A percentile compares a stretch with the other conserved stretches of the same genome.
These are phyloP conservation scores for Osedax frankpressi DNA, from an alignment of 2,888 invertebrate species.

Conservation along the genomic window DNA sequence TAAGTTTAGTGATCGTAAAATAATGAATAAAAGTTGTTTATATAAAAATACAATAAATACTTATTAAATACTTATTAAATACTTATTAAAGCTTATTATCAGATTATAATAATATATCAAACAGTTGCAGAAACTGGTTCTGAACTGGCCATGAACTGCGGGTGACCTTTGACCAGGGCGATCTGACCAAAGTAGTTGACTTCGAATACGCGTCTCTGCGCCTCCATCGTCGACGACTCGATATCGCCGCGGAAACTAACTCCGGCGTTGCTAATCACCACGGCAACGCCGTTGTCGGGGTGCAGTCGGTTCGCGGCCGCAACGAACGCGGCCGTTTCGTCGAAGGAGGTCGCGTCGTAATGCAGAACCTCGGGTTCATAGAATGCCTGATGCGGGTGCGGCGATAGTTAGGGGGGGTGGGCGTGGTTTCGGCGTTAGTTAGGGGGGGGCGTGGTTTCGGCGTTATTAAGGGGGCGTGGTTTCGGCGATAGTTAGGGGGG, in stretches of 20 bases:
- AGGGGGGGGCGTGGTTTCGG: too few relatives aligned
- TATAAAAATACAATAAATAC: too few relatives aligned
- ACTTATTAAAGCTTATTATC: too few relatives aligned
- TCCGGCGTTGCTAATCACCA: slow-evolving; percentile 84
- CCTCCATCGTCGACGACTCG: slow-evolving; percentile 62
- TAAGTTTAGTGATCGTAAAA: too few relatives aligned
- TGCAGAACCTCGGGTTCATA: slow-evolving; percentile 30
- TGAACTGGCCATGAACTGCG: neutral
- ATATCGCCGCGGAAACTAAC: slow-evolving; percentile 62
- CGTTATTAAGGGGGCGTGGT: too few relatives aligned
- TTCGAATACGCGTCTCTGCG: slow-evolving; percentile 73
- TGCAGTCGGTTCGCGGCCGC: slow-evolving; percentile 55
- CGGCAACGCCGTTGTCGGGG: slow-evolving; percentile 55
- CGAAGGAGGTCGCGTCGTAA: slow-evolving; percentile 59
- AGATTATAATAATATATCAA: too few relatives aligned
- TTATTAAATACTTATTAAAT: too few relatives aligned
- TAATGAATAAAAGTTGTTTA: too few relatives aligned
- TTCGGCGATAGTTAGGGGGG: too few relatives aligned
- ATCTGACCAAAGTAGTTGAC: slow-evolving; percentile 89
- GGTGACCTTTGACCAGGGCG: slow-evolving; percentile 71
- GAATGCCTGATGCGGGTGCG: neutral
- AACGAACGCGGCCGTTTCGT: slow-evolving; percentile 55
- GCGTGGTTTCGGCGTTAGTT: too few relatives aligned
- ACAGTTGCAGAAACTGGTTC: too few relatives aligned
- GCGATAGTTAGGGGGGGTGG: neutral